Percentiles rank a stretch among this genome's conserved stretches.
Evolutionary conservation across 2,797 vertebrate genomes (phyloP).

Genomic region (Sebastolobus alascanus): DNA sequence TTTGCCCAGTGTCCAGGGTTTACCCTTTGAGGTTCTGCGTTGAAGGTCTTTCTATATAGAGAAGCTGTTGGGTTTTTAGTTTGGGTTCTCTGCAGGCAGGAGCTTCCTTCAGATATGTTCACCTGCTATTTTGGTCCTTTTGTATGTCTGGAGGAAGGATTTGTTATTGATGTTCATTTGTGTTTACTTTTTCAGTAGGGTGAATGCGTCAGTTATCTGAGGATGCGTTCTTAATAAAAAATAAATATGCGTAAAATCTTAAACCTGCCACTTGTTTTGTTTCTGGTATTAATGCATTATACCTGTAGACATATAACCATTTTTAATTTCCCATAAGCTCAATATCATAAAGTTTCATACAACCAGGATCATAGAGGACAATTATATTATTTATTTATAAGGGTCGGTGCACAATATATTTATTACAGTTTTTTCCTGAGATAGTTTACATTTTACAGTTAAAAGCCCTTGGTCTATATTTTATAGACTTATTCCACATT

Average conservation of each 20-base stretch:
- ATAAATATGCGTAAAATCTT: slow-evolving; percentile 49
- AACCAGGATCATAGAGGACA: no score
- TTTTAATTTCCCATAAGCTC: background rate
- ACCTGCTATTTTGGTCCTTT: slow-evolving; percentile 58
- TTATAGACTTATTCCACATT: background rate
- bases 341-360: background rate
- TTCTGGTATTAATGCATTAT: background rate
- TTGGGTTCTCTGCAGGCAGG: slow-evolving; percentile 82
- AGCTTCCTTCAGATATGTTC: slow-evolving; percentile 78
- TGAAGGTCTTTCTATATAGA: slow-evolving; percentile 47
- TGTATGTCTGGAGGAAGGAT: slow-evolving; percentile 61
- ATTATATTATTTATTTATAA: background rate
- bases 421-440: background rate
- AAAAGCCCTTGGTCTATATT: background rate
- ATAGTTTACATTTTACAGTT: background rate
- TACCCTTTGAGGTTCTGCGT: slow-evolving; percentile 29
- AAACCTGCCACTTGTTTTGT: background rate
- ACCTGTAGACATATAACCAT: background rate
- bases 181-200: slow-evolving; percentile 67
- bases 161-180: slow-evolving; percentile 68
- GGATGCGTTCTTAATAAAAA: slow-evolving; percentile 80
- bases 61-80: slow-evolving; percentile 68
- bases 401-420: background rate
- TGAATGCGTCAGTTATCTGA: slow-evolving; percentile 60
- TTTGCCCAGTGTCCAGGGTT: slow-evolving; percentile 61